phyloP scores from a whole-genome alignment of 2,888 invertebrate species.

The Antitype chi region DNA sequence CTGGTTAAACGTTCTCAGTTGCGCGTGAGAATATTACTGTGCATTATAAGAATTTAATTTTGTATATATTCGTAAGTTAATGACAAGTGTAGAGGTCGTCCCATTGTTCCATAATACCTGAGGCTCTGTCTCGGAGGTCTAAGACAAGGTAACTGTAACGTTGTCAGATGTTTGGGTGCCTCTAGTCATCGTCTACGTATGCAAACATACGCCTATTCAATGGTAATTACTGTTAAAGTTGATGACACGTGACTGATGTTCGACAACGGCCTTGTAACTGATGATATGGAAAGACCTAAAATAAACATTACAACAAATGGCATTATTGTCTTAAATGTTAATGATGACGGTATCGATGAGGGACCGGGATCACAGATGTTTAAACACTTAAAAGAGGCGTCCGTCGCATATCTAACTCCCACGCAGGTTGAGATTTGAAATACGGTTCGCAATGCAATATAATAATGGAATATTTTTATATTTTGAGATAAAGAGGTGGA shows the following conservation, averaged over 20 bases:
- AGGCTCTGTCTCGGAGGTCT: conserved; percentile 77
- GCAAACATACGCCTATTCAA: conserved; percentile 72
- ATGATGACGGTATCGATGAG: conserved; percentile 56
- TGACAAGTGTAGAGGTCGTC: conserved; percentile 83
- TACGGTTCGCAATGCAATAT: conserved; percentile 71
- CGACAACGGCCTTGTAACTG: conserved; percentile 75
- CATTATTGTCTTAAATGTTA: conserved; percentile 64
- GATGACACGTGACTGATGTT: conserved; percentile 80
- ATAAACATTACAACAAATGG: conserved; percentile 62
- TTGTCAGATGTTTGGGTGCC: conserved; percentile 71
- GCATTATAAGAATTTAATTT: conserved; percentile 81
- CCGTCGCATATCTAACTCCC: conserved; percentile 65
- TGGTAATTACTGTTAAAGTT: conserved; percentile 78
- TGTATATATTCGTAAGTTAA: conserved; percentile 80
- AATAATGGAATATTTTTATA: conserved; percentile 79
- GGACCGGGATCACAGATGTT: conserved; percentile 64
- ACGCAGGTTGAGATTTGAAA: conserved; percentile 71
- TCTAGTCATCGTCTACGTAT: conserved; percentile 66
- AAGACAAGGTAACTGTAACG: conserved; percentile 85
- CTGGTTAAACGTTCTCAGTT: conserved; percentile 75
- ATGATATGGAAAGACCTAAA: conserved; percentile 70
- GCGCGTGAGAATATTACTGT: conserved; percentile 82
- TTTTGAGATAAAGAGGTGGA: conserved; percentile 71
- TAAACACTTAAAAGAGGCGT: conserved; percentile 67
- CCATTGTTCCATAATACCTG: conserved; percentile 80